phyloP scores from a whole-genome alignment of 2,888 invertebrate species.

The Cenopis cana region DNA sequence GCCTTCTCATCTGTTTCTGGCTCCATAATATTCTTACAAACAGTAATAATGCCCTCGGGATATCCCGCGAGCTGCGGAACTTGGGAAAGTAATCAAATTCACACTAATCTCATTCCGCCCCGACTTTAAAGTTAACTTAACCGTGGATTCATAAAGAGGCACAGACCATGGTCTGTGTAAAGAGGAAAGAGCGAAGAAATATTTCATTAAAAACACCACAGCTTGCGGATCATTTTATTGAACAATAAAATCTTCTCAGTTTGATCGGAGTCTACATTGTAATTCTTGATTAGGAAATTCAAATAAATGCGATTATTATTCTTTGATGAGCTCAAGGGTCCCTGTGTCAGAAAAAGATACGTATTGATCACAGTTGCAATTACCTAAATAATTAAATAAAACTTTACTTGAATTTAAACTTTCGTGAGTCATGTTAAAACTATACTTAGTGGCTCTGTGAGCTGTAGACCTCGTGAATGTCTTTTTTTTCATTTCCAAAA shows the following conservation, averaged over 20 bases:
- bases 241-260: constrained; percentile 20
- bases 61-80: background rate
- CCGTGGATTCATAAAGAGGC: constrained; percentile 32
- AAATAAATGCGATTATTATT: too few species aligned
- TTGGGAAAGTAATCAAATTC: constrained; percentile 37
- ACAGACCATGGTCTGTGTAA: too few species aligned
- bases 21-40: constrained; percentile 21
- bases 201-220: constrained; percentile 33
- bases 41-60: constrained; percentile 17
- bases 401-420: too few species aligned
- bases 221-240: constrained; percentile 16
- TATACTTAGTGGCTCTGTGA: too few species aligned
- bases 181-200: constrained; percentile 25
- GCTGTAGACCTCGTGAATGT: too few species aligned
- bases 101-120: constrained; percentile 37
- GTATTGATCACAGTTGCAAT: too few species aligned
- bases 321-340: too few species aligned
- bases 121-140: constrained; percentile 38
- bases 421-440: too few species aligned
- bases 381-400: too few species aligned
- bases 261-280: background rate
- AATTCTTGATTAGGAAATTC: too few species aligned
- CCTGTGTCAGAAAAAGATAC: too few species aligned
- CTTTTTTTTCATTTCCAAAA: too few species aligned
- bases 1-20: background rate